A percentile compares a stretch with the other conserved stretches of the same genome.
Evolutionary conservation across 2,888 invertebrate genomes (phyloP).

Genomic region (Toxonevra muliebris): DNA sequence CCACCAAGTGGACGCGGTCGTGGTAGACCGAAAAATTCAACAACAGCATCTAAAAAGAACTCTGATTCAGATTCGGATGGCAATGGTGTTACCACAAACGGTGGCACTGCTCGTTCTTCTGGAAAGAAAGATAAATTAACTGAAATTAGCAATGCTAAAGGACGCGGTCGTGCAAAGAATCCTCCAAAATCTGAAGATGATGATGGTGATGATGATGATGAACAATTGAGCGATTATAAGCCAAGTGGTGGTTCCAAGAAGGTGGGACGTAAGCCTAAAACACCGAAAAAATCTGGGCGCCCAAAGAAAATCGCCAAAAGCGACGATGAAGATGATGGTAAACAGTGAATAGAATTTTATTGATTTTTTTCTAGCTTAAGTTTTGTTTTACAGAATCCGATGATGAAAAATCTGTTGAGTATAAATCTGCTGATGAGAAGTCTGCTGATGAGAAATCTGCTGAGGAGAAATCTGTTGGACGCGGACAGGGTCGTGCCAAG

Average conservation of each 20-base stretch:
- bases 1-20: conserved; percentile 41
- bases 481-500: conserved; percentile 44
- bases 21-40: conserved; percentile 44
- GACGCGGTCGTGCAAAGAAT: conserved; percentile 53
- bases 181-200: conserved; percentile 19
- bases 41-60: conserved; percentile 23
- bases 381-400: conserved; percentile 15
- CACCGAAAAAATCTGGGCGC: conserved; percentile 36
- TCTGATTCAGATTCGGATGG: conserved; percentile 41
- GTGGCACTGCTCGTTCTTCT: conserved; percentile 15
- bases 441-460: conserved; percentile 29
- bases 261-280: conserved; percentile 20
- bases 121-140: conserved; percentile 36
- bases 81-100: conserved; percentile 30
- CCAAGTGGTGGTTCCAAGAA: conserved; percentile 26
- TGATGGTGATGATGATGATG: conserved; percentile 34
- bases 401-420: conserved; percentile 27
- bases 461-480: background rate
- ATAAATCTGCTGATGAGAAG: background rate
- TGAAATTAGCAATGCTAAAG: conserved; percentile 41
- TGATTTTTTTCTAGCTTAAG: background rate
- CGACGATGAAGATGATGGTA: conserved; percentile 42
- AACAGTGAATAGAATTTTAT: background rate
- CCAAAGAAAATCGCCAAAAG: conserved; percentile 51
- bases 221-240: conserved; percentile 24